phyloP scores from a whole-genome alignment of 1,140 invertebrate species.

The Augochlora pura region DNA sequence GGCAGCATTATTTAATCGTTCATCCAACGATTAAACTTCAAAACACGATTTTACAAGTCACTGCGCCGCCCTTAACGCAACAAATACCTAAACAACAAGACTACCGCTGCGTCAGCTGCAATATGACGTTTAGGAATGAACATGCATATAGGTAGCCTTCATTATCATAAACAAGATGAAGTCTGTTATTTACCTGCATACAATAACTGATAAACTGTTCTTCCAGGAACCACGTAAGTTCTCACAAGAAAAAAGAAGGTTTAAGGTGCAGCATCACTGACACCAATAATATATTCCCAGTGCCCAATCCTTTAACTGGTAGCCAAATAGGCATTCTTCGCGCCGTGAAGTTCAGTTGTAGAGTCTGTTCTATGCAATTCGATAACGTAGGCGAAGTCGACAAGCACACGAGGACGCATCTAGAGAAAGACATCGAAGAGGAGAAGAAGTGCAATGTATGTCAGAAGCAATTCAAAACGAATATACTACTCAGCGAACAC shows the following conservation, averaged over 20 bases:
- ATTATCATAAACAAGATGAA: background rate
- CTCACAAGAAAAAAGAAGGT: slow-evolving; percentile 58
- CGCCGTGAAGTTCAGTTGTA: slow-evolving; percentile 68
- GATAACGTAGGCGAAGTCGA: slow-evolving; percentile 67
- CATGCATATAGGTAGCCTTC: slow-evolving; percentile 64
- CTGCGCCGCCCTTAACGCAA: slow-evolving; percentile 8
- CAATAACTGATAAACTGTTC: slow-evolving; percentile 20
- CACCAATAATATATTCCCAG: slow-evolving; percentile 49
- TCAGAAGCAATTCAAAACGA: slow-evolving; percentile 60
- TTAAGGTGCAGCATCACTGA: slow-evolving; percentile 44
- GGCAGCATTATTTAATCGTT: slow-evolving; percentile 57
- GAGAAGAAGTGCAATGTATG: slow-evolving; percentile 66
- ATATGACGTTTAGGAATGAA: slow-evolving; percentile 64
- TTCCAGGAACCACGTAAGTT: slow-evolving; percentile 63
- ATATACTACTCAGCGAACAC: slow-evolving; percentile 56
- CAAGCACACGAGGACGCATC: slow-evolving; percentile 67
- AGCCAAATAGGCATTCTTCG: slow-evolving; percentile 63
- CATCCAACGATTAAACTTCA: slow-evolving; percentile 38
- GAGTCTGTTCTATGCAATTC: slow-evolving; percentile 67
- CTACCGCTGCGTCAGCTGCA: slow-evolving; percentile 57
- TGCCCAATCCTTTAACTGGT: slow-evolving; percentile 56
- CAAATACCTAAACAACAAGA: slow-evolving; percentile 27
- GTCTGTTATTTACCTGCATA: background rate
- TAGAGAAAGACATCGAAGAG: slow-evolving; percentile 44
- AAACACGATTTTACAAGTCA: slow-evolving; percentile 26